Evolutionary conservation across 2,888 invertebrate genomes (phyloP), one percentile per base, ranked within the genome.

Genomic region (Eupithecia exiguata): DNA sequence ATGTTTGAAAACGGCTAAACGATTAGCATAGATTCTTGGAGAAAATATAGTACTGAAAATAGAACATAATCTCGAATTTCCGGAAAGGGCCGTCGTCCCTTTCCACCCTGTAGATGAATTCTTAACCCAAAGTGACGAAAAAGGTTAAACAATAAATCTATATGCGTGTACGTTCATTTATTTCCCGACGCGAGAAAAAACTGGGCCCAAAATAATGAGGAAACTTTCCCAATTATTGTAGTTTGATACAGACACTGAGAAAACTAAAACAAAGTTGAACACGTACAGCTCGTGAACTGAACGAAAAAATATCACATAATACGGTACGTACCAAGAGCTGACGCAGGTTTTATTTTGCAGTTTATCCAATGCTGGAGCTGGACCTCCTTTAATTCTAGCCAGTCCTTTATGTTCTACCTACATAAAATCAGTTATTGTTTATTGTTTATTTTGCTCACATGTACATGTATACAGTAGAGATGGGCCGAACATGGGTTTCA

Each of bases 211-310:
- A 91, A 92, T 94, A 93, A 94, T 93, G 93, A 93, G 91, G 84
- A 86, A 94, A 94, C 81, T 93, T 94, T 90, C 84, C 92, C 93
- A 93, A 93, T 93, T 93, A 93, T 87, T 86, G 89, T 91, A 93
- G 91, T 92, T 91, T 84, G 84, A 85, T 87, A 71, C 70, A 72
- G 89, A 89, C 84, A 74, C 83, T 36, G 78, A 62, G 87, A 86
- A 89, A 89, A 85, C 58, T 74, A 43, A 62, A 80, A 82, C 84
- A 84, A 88, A 88, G 83, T 89, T 86, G 73, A 68, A 77, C 76
- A 77, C 72, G 74, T 66, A 53, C 38, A 12, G 53, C 66, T 43
- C n/a, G 40, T 65, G 36, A 63, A 65, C 16, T 25, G 9, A 66
- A 40, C 40, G 21, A 65, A 38, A 62, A 35, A 62, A 62, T 58